Percentiles rank a stretch among this genome's conserved stretches.
These are phyloP conservation scores for Dicyrtoma fusca DNA, from an alignment of 2,888 invertebrate species.

Conservation along the genomic window DNA sequence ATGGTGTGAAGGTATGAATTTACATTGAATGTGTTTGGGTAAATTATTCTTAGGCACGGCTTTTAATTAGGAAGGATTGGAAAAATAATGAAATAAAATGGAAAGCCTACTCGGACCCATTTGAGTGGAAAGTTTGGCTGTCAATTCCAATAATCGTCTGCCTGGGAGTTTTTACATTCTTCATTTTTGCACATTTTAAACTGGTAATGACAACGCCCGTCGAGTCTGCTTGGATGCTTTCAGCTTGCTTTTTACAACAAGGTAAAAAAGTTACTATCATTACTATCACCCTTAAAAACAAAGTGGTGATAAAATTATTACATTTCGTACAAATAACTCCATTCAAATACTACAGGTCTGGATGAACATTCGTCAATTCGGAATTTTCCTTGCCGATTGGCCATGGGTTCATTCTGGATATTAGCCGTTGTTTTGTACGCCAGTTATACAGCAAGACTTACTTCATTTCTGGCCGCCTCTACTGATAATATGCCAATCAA, in stretches of 20 bases:
- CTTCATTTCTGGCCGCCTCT: constrained; percentile 51
- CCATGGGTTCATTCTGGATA: constrained; percentile 51
- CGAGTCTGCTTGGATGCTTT: constrained; percentile 48
- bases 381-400: constrained; percentile 50
- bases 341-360: too few relatives aligned
- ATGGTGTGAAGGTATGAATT: not conserved
- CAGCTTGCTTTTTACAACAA: constrained; percentile 51
- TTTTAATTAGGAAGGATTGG: constrained; percentile 51
- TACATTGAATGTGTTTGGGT: too few relatives aligned
- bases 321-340: too few relatives aligned
- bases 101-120: constrained; percentile 50
- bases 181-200: constrained; percentile 41
- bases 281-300: too few relatives aligned
- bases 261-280: too few relatives aligned
- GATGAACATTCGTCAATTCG: constrained; percentile 46
- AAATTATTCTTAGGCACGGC: constrained; percentile 50
- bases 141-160: constrained; percentile 43
- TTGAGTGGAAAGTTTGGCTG: constrained; percentile 51
- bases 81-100: constrained; percentile 49
- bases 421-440: constrained; percentile 51
- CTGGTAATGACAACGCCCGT: constrained; percentile 41
- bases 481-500: constrained; percentile 47
- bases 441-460: constrained; percentile 52
- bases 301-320: too few relatives aligned
- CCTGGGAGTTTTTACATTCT: constrained; percentile 47